Evolutionary conservation across 2,888 invertebrate species (phyloP).

Genomic region (Cerastis leucographa): DNA sequence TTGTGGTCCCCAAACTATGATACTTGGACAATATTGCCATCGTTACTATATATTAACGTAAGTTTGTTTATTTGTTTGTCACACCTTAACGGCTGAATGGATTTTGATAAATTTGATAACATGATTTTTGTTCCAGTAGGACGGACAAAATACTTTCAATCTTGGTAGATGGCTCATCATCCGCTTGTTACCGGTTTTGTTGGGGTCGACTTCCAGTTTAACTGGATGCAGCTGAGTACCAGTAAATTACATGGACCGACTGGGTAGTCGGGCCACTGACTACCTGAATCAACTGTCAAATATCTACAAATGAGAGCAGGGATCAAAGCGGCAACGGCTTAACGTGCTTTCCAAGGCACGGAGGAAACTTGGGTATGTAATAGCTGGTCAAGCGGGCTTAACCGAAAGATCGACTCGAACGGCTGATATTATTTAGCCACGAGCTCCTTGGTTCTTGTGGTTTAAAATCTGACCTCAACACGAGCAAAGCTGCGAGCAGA

Average conservation of each 20-base stretch:
- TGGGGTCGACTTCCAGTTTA: not conserved
- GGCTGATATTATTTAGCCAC: not conserved
- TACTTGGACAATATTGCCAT: not conserved
- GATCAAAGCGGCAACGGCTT: too few relatives aligned
- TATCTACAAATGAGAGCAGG: too few relatives aligned
- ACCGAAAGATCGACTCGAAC: not conserved
- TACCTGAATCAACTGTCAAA: too few relatives aligned
- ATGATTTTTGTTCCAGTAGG: not conserved
- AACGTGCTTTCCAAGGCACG: too few relatives aligned
- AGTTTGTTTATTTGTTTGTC: not conserved
- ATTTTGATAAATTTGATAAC: not conserved
- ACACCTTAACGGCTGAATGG: not conserved
- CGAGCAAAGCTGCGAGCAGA: not conserved
- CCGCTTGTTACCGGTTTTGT: not conserved
- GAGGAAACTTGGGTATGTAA: too few relatives aligned
- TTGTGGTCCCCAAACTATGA: constrained; percentile 17
- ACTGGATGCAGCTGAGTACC: too few relatives aligned
- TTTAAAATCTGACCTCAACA: not conserved
- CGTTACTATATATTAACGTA: not conserved
- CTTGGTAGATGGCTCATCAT: not conserved
- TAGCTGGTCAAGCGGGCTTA: not conserved
- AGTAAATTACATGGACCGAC: too few relatives aligned
- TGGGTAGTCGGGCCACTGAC: too few relatives aligned
- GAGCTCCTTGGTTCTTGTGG: not conserved
- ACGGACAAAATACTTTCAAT: not conserved